A percentile compares a stretch with the other conserved stretches of the same genome.
These are phyloP conservation scores for Eristalinus aeneus DNA, from an alignment of 2,888 invertebrate species.

Conservation along the genomic window DNA sequence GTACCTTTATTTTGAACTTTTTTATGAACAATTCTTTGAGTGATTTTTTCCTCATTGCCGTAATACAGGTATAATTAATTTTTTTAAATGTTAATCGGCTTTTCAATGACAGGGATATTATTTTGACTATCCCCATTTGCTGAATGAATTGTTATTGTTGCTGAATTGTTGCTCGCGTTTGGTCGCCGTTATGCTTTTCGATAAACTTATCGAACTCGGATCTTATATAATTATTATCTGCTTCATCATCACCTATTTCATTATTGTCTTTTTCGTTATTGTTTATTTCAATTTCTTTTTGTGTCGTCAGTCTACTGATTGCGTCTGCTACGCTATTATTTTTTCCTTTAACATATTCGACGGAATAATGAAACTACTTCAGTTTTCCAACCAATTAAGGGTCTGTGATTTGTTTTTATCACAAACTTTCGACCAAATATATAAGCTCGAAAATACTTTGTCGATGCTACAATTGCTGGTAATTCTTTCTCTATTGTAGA, in stretches of 20 bases:
- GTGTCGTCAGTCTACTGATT: background rate
- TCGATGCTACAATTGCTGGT: background rate
- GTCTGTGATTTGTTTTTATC: background rate
- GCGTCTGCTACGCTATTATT: background rate
- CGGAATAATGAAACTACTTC: too few species aligned
- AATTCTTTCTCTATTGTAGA: background rate
- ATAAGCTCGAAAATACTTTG: slow-evolving; percentile 1
- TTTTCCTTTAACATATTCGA: too few species aligned
- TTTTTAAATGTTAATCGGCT: slow-evolving; percentile 18
- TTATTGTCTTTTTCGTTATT: background rate
- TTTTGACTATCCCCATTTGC: background rate
- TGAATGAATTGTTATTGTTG: slow-evolving; percentile 10
- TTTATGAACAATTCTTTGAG: slow-evolving; percentile 10
- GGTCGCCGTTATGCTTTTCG: slow-evolving; percentile 2
- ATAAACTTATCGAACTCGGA: slow-evolving; percentile 1
- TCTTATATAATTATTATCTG: slow-evolving; percentile 7
- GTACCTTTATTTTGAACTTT: slow-evolving; percentile 24
- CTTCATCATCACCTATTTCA: too few species aligned
- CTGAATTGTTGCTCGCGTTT: too few species aligned
- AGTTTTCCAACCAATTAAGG: background rate
- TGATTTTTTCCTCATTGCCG: background rate
- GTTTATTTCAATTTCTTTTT: background rate
- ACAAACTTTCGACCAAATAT: too few species aligned
- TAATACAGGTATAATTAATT: slow-evolving; percentile 16
- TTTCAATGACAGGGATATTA: background rate